Base-by-base conservation (phyloP, 2,888 invertebrate species). In the Notodonta dromedarius region DNA sequence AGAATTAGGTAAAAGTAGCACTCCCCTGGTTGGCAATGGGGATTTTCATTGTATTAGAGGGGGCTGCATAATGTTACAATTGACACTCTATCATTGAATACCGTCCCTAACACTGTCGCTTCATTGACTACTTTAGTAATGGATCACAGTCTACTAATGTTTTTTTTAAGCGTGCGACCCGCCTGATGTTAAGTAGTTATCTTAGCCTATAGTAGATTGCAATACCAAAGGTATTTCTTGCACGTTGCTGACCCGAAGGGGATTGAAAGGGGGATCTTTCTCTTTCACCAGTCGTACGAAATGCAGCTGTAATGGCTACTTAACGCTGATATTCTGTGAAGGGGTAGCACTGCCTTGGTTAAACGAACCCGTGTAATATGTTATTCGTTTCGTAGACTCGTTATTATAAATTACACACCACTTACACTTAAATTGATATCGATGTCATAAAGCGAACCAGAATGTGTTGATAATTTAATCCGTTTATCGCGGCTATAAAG, bases 1-100 rank as follows among this genome's bases (percentile, higher is more conserved):
- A 86, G 91, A 91, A 91, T 91, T 91, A 91, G 90, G 87, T 87
- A 87, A 87, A 86, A 87, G 86, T 86, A 87, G 86, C 89, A 80
- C 87, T 80, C 87, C 85, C 84, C 70, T 67, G 61, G 68, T 56
- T 67, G 66, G 65, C 63, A 70, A 72, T 58, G 71, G 77, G 83
- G 77, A 78, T 74, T 75, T 82, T 87, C 86, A 88, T 87, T 89
- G 89, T 87, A 88, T 89, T 89, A 87, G 77, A 74, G 83, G 82
- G 85, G 85, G 79, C 87, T 91, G 92, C 89, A 88, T 86, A 87
- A 85, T 90, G 82, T 87, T 85, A 83, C 80, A 81, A 88, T 85
- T 87, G 88, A 86, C 85, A 78, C 74, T 80, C 71, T 74, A 70
- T 76, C 60, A 65, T 62, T 70, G 70, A 74, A 72, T 59, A 65